Conservation (phyloP, 2,113 vertebrate genomes). For the Oostethus manadensis region DNA sequence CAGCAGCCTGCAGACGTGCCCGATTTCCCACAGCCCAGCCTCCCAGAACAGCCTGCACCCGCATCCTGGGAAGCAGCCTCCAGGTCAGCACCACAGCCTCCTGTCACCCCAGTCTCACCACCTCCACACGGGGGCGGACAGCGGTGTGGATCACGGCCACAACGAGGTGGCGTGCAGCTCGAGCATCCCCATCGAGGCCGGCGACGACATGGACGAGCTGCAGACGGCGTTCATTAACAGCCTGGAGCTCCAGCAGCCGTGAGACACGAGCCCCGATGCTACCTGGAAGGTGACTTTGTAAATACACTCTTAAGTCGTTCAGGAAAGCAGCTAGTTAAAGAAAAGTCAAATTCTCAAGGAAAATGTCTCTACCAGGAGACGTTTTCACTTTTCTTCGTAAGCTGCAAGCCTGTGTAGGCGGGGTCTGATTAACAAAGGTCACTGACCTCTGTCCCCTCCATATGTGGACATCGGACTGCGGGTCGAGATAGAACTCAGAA, state of each 20-base stretch:
- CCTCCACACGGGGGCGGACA: conserved; percentile 38
- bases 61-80: conserved; percentile 32
- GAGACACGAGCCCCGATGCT: background rate
- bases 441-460: too few species aligned
- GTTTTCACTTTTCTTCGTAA: too few species aligned
- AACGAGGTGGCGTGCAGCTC: conserved; percentile 25
- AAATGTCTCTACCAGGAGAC: too few species aligned
- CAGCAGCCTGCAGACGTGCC: conserved; percentile 75
- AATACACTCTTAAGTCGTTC: too few species aligned
- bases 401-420: too few species aligned
- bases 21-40: conserved; percentile 67
- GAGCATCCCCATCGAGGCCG: conserved; percentile 85
- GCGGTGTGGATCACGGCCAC: conserved; percentile 19
- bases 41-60: conserved; percentile 68
- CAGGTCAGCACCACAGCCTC: conserved; percentile 40
- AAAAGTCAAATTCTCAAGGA: too few species aligned
- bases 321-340: too few species aligned
- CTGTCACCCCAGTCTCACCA: conserved; percentile 54
- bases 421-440: too few species aligned
- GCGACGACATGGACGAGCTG: conserved; percentile 79
- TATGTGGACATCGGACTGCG: too few species aligned
- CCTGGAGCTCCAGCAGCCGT: conserved; percentile 73
- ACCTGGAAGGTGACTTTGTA: too few species aligned
- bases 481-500: too few species aligned
- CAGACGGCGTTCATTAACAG: conserved; percentile 78